Evolutionary conservation across 23 tunicate genomes (phyloP), one percentile per base, ranked within the genome.

Genomic region (Phallusia fumigata): DNA sequence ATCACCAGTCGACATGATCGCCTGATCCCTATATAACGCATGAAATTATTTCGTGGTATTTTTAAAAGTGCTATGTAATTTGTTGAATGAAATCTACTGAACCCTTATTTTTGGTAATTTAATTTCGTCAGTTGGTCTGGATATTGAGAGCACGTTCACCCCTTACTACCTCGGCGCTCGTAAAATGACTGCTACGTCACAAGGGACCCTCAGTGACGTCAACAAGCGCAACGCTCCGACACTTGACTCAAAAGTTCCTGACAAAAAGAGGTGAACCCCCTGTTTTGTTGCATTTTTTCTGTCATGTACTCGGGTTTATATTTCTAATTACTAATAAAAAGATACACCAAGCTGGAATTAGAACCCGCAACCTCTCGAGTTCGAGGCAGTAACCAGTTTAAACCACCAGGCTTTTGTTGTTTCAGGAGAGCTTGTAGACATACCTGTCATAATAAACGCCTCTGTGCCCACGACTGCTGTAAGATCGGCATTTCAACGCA

Each of bases 121-220:
- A 30, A 32, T 81, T 53, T 13, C 47, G 58, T n/a, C 34, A 88
- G 97, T 87, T 80, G 97, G 97, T 21, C 35, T 91, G 21, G 97
- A 91, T 79, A 84, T 91, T 76, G 97, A 91, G 76, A 81, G 86
- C 80, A 80, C 80, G 21, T 91, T 80, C 83, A 90, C 83, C 18
- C 95, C 95, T 0, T 81, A 80, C 47, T 81, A 81, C 32, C 16
- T 81, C 15, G 86, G 89, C 22, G 85, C 89, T 0, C 79, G 76
- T 0, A 65, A 83, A 0, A 52, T 88, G 80, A 77, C 49, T 49
- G 92, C 87, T 31, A 78, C 87, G n/a, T 45, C 92, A 26, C 31
- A 30, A 34, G 79, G 83, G 10, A 49, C 80, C 0, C 32, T 33
- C 26, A 82, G 16, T 64, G 84, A 81, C 30, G 80, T 33, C 31